Percentiles rank a stretch among this genome's conserved stretches.
Evolutionary conservation across 2,888 invertebrate species (phyloP).

Genomic region (Clepsis dumicolana): DNA sequence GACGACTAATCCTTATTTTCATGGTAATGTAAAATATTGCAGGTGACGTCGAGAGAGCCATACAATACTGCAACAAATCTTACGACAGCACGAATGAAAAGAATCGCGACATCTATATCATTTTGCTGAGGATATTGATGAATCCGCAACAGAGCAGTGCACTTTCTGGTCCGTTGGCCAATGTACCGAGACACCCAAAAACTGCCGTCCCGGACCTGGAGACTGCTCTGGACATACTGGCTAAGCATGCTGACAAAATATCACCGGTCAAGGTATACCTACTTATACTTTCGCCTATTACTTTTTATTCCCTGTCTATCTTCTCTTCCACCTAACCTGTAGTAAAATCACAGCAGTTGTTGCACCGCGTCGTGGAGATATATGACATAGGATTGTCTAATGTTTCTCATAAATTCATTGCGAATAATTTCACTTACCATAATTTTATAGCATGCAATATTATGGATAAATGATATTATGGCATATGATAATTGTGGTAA

Average conservation of each 20-base stretch:
- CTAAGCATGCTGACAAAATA: constrained; percentile 94
- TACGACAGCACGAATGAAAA: constrained; percentile 76
- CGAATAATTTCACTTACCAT: too few species aligned
- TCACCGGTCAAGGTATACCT: constrained; percentile 90
- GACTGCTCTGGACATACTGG: constrained; percentile 92
- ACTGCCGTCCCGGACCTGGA: constrained; percentile 91
- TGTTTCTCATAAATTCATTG: too few species aligned
- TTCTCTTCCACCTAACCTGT: too few species aligned
- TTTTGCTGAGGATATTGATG: constrained; percentile 85
- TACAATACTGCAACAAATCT: constrained; percentile 93
- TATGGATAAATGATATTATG: too few species aligned
- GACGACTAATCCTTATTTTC: neutral
- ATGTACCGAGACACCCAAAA: constrained; percentile 83
- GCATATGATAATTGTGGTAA: too few species aligned
- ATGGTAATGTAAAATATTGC: constrained; percentile 46
- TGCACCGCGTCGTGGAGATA: too few species aligned
- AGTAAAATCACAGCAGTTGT: too few species aligned
- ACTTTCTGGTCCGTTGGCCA: constrained; percentile 77
- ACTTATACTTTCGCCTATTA: too few species aligned
- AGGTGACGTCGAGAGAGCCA: constrained; percentile 93
- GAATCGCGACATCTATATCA: constrained; percentile 86
- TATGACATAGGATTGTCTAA: too few species aligned
- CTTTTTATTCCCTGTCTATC: too few species aligned
- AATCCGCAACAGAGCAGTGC: constrained; percentile 67
- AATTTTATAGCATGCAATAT: too few species aligned